Evolutionary conservation across 2,888 invertebrate species (phyloP), one percentile per base, ranked within the genome.

Genomic region (Luperina nickerlii): DNA sequence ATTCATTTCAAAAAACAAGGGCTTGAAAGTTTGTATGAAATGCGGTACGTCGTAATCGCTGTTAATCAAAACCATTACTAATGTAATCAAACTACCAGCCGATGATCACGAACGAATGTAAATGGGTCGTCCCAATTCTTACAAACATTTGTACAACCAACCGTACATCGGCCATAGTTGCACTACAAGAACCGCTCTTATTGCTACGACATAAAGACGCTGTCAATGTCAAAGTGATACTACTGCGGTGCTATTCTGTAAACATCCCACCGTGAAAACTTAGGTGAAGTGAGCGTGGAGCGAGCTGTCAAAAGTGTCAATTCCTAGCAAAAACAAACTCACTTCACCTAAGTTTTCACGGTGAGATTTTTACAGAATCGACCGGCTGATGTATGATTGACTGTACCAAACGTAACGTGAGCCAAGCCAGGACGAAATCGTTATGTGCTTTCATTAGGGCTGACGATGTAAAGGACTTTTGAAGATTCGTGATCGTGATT

Each of bases 61-160:
- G 32, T 32, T 32, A 32, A 32, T 32, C 45, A 71, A 69, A 81
- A 81, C 79, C 78, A 75, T 84, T 70, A 76, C 79, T 83, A 87
- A 89, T 83, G 74, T 79, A 88, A 89, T 88, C 88, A 89, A 90
- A 90, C 88, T 85, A 79, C 68, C 81, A 75, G 72, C 67, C 72
- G 66, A 79, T 81, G 83, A 88, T 82, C 89, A 86, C 87, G 81
- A 85, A 78, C 82, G 76, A 77, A 87, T 84, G 48, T 80, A 80
- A 82, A 81, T 87, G 74, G 86, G 81, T 79, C 84, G 90, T 82
- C 84, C 88, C 86, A 91, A 90, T 92, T 93, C 90, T 87, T 84
- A 85, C 84, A 79, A 87, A 80, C 65, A 83, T 84, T 69, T 66
- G 77, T 60, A 71, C n/a, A 60, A 18, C 2, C 18, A 38, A 71